phyloP scores from a whole-genome alignment of 2,113 vertebrate genomes.

The Phyllopteryx taeniolatus region DNA sequence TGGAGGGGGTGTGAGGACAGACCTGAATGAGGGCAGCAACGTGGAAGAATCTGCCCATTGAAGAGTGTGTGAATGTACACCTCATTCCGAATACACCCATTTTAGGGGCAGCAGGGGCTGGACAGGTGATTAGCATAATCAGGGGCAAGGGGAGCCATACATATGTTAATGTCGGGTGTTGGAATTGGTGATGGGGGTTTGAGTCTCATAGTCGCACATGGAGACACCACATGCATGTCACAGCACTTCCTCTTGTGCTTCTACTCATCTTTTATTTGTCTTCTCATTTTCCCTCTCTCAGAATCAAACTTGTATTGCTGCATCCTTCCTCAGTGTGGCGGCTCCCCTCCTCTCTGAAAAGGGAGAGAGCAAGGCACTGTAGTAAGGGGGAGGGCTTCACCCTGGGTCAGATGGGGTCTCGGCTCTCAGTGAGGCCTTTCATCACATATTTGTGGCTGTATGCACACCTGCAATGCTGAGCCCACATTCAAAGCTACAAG shows the following conservation, averaged over 20 bases:
- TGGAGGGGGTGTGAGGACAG: constrained; percentile 60
- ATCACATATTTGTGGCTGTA: constrained; percentile 56
- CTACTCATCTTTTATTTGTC: constrained; percentile 51
- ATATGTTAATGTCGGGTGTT: constrained; percentile 94
- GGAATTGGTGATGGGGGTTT: constrained; percentile 92
- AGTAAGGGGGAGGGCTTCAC: constrained; percentile 30
- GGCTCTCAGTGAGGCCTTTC: constrained; percentile 64
- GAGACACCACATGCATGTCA: constrained; percentile 88
- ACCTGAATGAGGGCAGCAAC: constrained; percentile 99
- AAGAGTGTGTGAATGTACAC: constrained; percentile 97
- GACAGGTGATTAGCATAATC: constrained; percentile 99
- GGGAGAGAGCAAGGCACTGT: constrained; percentile 6
- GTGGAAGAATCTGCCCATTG: constrained; percentile 99
- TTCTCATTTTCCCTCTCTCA: neutral
- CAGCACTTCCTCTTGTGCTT: constrained; percentile 73
- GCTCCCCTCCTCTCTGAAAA: constrained; percentile 17
- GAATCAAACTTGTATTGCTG: constrained; percentile 41
- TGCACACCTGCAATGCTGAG: constrained; percentile 58
- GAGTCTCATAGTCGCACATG: neutral
- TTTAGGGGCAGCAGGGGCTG: constrained; percentile 89
- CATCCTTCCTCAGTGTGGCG: constrained; percentile 66
- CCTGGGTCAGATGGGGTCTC: constrained; percentile 63
- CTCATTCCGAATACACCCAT: constrained; percentile 99
- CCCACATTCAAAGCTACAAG: constrained; percentile 24
- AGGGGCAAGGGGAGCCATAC: constrained; percentile 93